These are phyloP conservation scores for Drosophila ananassae DNA, from an alignment of 1,140 invertebrate genomes.

Conservation along the genomic window DNA sequence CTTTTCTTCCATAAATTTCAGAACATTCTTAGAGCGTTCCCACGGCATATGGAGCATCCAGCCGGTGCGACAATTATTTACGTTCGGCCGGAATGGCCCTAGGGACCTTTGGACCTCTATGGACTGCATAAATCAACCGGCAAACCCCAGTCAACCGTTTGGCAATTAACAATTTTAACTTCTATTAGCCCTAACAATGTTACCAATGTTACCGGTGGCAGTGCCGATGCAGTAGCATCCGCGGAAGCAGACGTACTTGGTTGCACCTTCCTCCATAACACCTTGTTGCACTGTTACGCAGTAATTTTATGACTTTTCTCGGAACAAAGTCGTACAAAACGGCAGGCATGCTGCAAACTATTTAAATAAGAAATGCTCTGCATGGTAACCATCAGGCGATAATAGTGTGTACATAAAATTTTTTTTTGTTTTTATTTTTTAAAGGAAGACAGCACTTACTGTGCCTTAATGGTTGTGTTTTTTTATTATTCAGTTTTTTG, in stretches of 20 bases:
- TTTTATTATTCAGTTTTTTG: no score
- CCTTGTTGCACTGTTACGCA: conserved; percentile 81
- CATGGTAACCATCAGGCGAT: conserved; percentile 61
- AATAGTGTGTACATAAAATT: conserved; percentile 68
- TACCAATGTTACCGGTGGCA: conserved; percentile 28
- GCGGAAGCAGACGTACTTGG: conserved; percentile 3
- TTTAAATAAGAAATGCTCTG: conserved; percentile 46
- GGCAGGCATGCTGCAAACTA: conserved; percentile 53
- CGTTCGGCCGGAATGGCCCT: conserved; percentile 17
- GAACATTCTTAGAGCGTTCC: conserved; percentile 46
- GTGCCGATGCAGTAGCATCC: conserved; percentile 35
- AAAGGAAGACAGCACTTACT: conserved; percentile 36
- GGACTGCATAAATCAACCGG: conserved; percentile 65
- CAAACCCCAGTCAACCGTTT: conserved; percentile 74
- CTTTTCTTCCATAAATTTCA: conserved; percentile 38
- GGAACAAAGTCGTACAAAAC: conserved; percentile 83
- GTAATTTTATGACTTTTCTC: conserved; percentile 80
- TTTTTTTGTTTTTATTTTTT: conserved; percentile 12
- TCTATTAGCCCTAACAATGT: conserved; percentile 81
- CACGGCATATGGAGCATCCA: conserved; percentile 64
- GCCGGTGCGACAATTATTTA: conserved; percentile 29
- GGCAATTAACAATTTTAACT: conserved; percentile 83
- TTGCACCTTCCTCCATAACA: conserved; percentile 77
- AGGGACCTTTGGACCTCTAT: neutral
- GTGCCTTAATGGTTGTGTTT: conserved; percentile 29